A percentile compares a stretch with the other conserved stretches of the same genome.
Conservation (phyloP, 2,113 vertebrate genomes). For the Oxyura jamaicensis region DNA sequence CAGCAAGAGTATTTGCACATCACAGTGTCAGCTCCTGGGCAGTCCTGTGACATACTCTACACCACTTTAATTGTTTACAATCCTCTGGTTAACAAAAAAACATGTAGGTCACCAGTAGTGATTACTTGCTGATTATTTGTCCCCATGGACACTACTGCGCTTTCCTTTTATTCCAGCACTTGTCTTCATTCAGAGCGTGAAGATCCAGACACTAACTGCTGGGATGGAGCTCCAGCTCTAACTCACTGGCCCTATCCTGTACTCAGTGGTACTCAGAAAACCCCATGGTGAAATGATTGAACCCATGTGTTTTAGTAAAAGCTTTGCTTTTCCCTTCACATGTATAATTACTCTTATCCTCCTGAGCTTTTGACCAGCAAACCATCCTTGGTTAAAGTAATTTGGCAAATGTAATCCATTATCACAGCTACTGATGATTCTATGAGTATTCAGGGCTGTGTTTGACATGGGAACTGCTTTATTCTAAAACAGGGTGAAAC, state of each 20-base stretch:
- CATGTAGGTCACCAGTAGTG: fast-evolving
- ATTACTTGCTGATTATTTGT: not conserved
- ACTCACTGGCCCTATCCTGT: not conserved
- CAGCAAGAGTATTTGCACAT: not conserved
- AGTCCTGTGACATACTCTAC: not conserved
- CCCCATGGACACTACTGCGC: not conserved
- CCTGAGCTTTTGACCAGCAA: slow-evolving; percentile 13
- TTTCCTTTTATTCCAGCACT: not conserved
- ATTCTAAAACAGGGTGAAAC: not conserved
- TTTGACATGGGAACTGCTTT: not conserved
- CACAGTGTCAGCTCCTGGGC: not conserved
- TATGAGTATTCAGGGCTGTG: not conserved
- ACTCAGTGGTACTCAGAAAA: not conserved
- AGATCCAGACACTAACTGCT: not conserved
- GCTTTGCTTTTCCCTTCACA: not conserved
- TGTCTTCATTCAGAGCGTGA: not conserved
- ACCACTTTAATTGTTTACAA: not conserved
- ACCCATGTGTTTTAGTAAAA: not conserved
- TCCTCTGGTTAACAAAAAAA: not conserved
- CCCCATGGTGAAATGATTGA: not conserved
- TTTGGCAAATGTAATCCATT: not conserved
- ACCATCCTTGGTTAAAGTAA: not conserved
- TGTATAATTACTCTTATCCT: slow-evolving; percentile 6
- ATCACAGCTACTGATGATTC: not conserved
- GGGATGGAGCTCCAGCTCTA: not conserved